Conservation (phyloP, 2,888 invertebrate species). For the Philaethria dido region DNA sequence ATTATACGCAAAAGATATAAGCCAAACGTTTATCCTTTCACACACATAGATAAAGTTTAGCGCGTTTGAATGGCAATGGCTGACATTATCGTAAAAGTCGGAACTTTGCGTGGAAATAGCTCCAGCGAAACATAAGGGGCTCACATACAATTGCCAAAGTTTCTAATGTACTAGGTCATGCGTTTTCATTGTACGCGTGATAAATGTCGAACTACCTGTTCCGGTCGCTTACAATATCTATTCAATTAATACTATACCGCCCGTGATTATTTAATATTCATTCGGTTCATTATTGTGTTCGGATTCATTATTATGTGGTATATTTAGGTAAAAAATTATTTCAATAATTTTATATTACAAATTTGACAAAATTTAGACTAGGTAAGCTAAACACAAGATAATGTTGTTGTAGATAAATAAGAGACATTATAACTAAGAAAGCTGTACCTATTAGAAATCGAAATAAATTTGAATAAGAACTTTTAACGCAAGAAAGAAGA, state of each 20-base stretch:
- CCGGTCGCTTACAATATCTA: slow-evolving; percentile 36
- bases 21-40: slow-evolving; percentile 76
- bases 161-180: slow-evolving; percentile 78
- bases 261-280: neutral
- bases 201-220: slow-evolving; percentile 71
- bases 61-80: slow-evolving; percentile 83
- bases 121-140: slow-evolving; percentile 80
- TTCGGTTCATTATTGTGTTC: neutral
- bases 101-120: slow-evolving; percentile 80
- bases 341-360: neutral
- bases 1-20: slow-evolving; percentile 63
- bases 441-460: too few relatives aligned
- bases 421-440: too few relatives aligned
- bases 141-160: slow-evolving; percentile 82
- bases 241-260: slow-evolving; percentile 12
- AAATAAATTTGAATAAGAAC: too few relatives aligned
- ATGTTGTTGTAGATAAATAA: too few relatives aligned
- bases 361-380: too few relatives aligned
- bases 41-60: slow-evolving; percentile 82
- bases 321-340: neutral
- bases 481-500: too few relatives aligned
- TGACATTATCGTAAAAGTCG: slow-evolving; percentile 83
- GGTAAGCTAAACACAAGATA: too few relatives aligned
- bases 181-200: slow-evolving; percentile 71
- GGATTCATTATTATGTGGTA: neutral